Base-by-base conservation (phyloP, 2,888 invertebrate genomes). In the Epinotia nisella region DNA sequence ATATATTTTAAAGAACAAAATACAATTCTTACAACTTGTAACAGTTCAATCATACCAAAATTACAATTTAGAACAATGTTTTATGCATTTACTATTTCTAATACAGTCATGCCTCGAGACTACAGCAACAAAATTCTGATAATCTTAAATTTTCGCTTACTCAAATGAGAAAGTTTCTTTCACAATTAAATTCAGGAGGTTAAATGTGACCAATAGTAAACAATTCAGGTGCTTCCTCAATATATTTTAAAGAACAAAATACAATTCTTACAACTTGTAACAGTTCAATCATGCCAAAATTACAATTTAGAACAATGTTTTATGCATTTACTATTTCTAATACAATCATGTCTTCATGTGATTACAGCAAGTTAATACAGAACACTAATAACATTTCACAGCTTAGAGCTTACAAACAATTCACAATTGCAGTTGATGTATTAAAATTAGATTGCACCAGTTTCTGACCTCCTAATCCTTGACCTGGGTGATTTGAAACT, bases 191-290 rank as follows among this genome's bases (percentile, higher is more conserved):
- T 56, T 21, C 24, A 3, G 9, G 55, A 56, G 41, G 13, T 24
- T 21, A 35, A 19, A 7, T 56, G 21, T 70, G 74, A 74, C 65
- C 61, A 74, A 17, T 39, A 82, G 79, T 81, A 86, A 83, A 78
- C 81, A 77, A 82, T 76, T 69, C 78, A 80, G 82, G 83, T 84
- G 81, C 82, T 89, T 89, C 83, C 82, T 88, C 85, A 87, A 89
- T 92, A 92, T 93, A 93, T 91, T 93, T 92, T 87, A 88, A 91
- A 92, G 90, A 90, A 91, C 90, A 92, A 93, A 92, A 92, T 92
- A 91, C 90, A 92, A 89, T 92, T 92, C 88, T 91, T 90, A 90
- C 86, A 92, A 90, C 88, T 89, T 86, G 79, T 88, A 92, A 92
- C 92, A 92, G 87, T 90, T 89, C 89, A 89, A 91, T 90, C 89